A percentile compares a stretch with the other conserved stretches of the same genome.
These are phyloP conservation scores for Lethenteron camtschaticum DNA, from an alignment of 2,113 vertebrate species.

Conservation along the genomic window DNA sequence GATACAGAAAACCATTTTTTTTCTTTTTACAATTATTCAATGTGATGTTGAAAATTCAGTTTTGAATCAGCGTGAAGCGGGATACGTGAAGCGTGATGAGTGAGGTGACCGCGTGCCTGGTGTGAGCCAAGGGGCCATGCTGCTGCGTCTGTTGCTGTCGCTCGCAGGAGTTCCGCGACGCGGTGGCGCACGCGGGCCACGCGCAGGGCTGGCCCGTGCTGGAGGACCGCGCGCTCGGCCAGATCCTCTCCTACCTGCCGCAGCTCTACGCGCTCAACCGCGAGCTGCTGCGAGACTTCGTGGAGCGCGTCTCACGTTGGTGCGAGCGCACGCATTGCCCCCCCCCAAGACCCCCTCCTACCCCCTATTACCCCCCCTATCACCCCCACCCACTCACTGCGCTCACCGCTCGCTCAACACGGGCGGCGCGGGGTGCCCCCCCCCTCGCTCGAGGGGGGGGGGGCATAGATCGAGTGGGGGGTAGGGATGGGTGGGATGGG, in stretches of 20 bases:
- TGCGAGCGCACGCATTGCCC: conserved; percentile 16
- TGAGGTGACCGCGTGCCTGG: too few species aligned
- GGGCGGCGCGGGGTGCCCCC: too few species aligned
- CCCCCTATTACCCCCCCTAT: background rate
- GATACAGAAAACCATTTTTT: too few species aligned
- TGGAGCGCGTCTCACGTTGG: conserved; percentile 47
- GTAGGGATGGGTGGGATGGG: too few species aligned
- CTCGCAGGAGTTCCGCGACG: conserved; percentile 46
- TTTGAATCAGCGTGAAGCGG: too few species aligned
- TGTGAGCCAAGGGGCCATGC: too few species aligned
- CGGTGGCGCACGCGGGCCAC: conserved; percentile 27
- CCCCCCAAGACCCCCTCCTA: background rate
- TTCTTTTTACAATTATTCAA: too few species aligned
- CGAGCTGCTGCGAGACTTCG: conserved; percentile 46
- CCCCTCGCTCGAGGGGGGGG: too few species aligned
- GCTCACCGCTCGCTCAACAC: background rate
- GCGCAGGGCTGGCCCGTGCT: conserved; percentile 26
- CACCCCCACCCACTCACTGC: background rate
- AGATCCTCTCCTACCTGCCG: conserved; percentile 49
- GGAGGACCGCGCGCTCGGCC: conserved; percentile 34
- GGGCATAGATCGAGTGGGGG: too few species aligned
- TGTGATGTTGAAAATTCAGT: too few species aligned
- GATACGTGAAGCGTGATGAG: too few species aligned
- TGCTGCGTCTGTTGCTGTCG: background rate
- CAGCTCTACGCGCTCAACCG: conserved; percentile 48